Conservation (phyloP, 2,888 invertebrate genomes). For the Chymomyza caudatula region DNA sequence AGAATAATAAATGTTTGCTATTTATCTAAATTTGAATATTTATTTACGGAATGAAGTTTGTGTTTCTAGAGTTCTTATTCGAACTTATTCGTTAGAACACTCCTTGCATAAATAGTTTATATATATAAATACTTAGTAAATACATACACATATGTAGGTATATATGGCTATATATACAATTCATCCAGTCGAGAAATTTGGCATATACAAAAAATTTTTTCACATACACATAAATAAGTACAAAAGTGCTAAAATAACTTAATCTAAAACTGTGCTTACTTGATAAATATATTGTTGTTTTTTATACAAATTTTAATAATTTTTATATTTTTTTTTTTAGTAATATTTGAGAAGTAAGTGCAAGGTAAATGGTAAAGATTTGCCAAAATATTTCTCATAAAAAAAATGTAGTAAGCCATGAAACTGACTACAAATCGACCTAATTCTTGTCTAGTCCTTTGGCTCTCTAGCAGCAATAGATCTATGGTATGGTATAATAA, state of each 20-base stretch:
- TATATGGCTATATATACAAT: slow-evolving; percentile 21
- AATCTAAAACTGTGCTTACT: background rate
- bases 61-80: background rate
- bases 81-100: slow-evolving; percentile 6
- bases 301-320: background rate
- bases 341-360: background rate
- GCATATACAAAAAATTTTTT: slow-evolving; percentile 32
- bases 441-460: too few species aligned
- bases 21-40: background rate
- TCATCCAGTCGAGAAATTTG: slow-evolving; percentile 32
- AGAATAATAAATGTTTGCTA: background rate
- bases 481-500: too few species aligned
- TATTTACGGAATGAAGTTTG: background rate
- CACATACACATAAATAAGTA: slow-evolving; percentile 47
- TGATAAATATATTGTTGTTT: background rate
- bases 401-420: background rate
- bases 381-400: too few species aligned
- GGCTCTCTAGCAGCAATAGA: too few species aligned
- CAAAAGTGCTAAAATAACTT: slow-evolving; percentile 15
- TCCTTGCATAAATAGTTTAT: background rate
- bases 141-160: slow-evolving; percentile 15
- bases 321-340: background rate
- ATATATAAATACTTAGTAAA: slow-evolving; percentile 29
- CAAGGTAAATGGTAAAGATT: background rate
- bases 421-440: background rate